Conservation (phyloP, 2,888 invertebrate species). For the Caenorhabditis sp. region DNA sequence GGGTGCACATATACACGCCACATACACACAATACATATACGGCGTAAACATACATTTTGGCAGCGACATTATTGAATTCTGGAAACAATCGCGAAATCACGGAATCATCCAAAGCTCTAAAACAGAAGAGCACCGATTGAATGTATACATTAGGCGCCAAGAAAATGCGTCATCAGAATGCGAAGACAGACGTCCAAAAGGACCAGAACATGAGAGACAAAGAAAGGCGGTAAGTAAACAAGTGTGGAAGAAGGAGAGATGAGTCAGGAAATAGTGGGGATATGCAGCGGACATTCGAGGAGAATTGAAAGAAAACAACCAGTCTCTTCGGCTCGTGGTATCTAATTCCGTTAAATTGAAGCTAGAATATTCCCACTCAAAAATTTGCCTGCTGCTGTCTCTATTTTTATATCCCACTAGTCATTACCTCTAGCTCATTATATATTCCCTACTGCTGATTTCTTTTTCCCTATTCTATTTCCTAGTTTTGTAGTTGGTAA, state of each 20-base stretch:
- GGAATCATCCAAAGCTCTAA: conserved; percentile 57
- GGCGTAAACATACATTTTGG: conserved; percentile 60
- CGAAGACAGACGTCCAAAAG: conserved; percentile 12
- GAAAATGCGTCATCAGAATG: conserved; percentile 41
- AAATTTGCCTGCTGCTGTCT: neutral
- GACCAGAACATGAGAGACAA: conserved; percentile 27
- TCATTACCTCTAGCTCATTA: no score
- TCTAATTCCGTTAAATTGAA: conserved; percentile 8
- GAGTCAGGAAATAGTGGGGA: conserved; percentile 35
- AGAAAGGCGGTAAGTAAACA: conserved; percentile 36
- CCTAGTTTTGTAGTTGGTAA: no score
- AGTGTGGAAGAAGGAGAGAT: conserved; percentile 30
- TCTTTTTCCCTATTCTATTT: no score
- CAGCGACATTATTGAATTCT: conserved; percentile 63
- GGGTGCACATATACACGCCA: conserved; percentile 27
- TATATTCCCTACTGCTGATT: no score
- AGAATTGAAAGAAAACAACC: conserved; percentile 11
- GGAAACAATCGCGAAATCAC: conserved; percentile 43
- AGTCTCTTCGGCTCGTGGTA: neutral
- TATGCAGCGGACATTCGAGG: conserved; percentile 1
- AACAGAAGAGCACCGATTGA: conserved; percentile 48
- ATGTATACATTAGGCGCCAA: conserved; percentile 30
- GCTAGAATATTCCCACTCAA: neutral
- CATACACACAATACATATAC: conserved; percentile 6
- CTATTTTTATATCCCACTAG: neutral